A percentile compares a stretch with the other conserved stretches of the same genome.
Conservation (phyloP, 2,113 vertebrate species). For the Catharus bicknelli region DNA sequence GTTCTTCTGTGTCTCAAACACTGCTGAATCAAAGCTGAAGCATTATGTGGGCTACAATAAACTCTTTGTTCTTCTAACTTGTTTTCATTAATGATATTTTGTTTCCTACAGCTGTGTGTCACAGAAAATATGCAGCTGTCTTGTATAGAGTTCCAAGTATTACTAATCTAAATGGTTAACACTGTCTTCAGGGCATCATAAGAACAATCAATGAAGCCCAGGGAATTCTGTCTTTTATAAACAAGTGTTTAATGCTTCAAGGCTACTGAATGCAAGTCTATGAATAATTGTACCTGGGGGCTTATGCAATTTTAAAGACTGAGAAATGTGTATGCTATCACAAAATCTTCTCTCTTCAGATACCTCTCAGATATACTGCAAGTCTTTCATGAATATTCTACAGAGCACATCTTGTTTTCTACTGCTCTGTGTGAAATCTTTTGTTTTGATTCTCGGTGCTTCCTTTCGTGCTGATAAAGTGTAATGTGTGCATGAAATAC, state of each 20-base stretch:
- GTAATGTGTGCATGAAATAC: constrained; percentile 27
- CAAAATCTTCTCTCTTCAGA: not conserved
- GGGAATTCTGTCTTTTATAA: constrained; percentile 45
- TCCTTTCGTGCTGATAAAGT: constrained; percentile 23
- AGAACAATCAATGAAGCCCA: constrained; percentile 19
- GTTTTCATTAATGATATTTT: constrained; percentile 56
- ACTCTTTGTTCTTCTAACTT: constrained; percentile 59
- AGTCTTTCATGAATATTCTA: constrained; percentile 44
- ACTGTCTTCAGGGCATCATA: constrained; percentile 30
- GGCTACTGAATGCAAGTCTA: not conserved
- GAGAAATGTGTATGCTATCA: not conserved
- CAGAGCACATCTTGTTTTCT: constrained; percentile 2
- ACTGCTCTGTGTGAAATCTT: constrained; percentile 18
- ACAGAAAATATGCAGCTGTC: constrained; percentile 49
- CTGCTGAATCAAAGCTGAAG: constrained; percentile 58
- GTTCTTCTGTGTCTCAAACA: constrained; percentile 30
- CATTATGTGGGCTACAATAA: constrained; percentile 42
- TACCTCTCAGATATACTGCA: not conserved
- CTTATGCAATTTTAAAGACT: constrained; percentile 26
- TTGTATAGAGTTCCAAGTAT: not conserved
- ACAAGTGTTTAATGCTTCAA: constrained; percentile 37
- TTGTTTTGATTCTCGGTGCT: constrained; percentile 44
- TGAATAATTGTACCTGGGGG: constrained; percentile 33
- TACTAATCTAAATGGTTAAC: constrained; percentile 33
- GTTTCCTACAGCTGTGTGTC: constrained; percentile 36